phyloP scores from a whole-genome alignment of 2,113 vertebrate genomes.

The Clarias macrocephalus region DNA sequence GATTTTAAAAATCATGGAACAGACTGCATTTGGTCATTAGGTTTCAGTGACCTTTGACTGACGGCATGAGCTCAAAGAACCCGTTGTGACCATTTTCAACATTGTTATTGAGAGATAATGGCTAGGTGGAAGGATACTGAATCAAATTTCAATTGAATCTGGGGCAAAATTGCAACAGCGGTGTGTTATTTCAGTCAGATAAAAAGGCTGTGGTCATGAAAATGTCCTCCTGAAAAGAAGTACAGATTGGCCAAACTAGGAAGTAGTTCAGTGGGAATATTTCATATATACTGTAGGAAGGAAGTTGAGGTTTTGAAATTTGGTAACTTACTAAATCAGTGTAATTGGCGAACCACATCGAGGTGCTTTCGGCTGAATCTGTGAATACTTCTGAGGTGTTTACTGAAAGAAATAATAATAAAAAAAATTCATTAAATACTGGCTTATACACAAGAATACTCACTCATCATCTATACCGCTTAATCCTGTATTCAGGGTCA shows the following conservation, averaged over 20 bases:
- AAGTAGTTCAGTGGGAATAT: neutral
- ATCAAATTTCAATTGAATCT: neutral
- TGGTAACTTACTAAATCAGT: constrained; percentile 77
- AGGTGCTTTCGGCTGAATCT: constrained; percentile 58
- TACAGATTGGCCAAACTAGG: neutral
- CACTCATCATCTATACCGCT: too few relatives aligned
- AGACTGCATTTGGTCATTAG: constrained; percentile 46
- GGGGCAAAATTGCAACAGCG: neutral
- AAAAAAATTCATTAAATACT: too few relatives aligned
- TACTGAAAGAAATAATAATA: constrained; percentile 71
- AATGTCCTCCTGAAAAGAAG: neutral
- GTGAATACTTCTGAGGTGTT: constrained; percentile 74
- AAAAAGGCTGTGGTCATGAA: neutral
- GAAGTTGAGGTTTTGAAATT: neutral
- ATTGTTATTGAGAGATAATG: constrained; percentile 14
- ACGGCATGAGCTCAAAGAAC: constrained; percentile 36
- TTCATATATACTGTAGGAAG: neutral
- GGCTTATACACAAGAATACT: neutral
- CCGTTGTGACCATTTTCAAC: constrained; percentile 37
- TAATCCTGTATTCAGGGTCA: too few relatives aligned
- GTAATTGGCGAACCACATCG: constrained; percentile 67
- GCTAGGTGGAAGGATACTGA: neutral
- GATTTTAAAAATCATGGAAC: neutral
- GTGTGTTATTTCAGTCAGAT: constrained; percentile 20
- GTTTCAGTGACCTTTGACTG: constrained; percentile 44